Conservation (phyloP, 2,888 invertebrate species). For the Epiblema foenella region DNA sequence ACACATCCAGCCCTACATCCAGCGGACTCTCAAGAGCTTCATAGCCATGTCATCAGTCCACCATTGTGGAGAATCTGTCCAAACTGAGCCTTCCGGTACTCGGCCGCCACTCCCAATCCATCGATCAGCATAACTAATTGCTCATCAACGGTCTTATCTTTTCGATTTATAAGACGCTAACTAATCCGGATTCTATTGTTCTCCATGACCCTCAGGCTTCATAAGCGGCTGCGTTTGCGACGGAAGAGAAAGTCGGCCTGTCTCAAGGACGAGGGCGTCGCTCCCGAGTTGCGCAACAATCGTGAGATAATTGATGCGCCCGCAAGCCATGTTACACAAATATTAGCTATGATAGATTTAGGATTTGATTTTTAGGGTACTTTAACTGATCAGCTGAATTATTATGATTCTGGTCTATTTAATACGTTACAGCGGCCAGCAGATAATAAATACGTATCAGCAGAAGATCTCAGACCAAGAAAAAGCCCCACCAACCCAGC, state of each 20-base stretch:
- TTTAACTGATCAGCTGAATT: too few species aligned
- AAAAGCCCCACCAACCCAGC: too few species aligned
- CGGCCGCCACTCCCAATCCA: neutral
- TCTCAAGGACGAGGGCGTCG: constrained; percentile 81
- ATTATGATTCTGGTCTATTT: too few species aligned
- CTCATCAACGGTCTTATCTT: constrained; percentile 9
- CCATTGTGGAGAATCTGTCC: neutral
- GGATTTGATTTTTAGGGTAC: too few species aligned
- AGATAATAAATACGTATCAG: too few species aligned
- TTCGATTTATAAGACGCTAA: constrained; percentile 5
- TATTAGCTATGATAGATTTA: too few species aligned
- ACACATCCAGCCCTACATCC: too few species aligned
- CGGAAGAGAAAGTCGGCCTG: constrained; percentile 76
- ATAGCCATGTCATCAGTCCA: too few species aligned
- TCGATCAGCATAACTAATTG: constrained; percentile 12
- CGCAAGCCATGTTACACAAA: constrained; percentile 33
- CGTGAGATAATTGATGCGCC: constrained; percentile 66
- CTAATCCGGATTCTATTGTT: constrained; percentile 24
- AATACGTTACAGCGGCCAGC: too few species aligned
- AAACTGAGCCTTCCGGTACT: too few species aligned
- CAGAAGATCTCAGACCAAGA: too few species aligned
- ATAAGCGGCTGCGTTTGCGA: constrained; percentile 38
- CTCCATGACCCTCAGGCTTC: constrained; percentile 34
- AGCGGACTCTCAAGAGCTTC: too few species aligned
- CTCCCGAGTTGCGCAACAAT: constrained; percentile 70